phyloP scores from a whole-genome alignment of 2,113 vertebrate species.

The human region DNA sequence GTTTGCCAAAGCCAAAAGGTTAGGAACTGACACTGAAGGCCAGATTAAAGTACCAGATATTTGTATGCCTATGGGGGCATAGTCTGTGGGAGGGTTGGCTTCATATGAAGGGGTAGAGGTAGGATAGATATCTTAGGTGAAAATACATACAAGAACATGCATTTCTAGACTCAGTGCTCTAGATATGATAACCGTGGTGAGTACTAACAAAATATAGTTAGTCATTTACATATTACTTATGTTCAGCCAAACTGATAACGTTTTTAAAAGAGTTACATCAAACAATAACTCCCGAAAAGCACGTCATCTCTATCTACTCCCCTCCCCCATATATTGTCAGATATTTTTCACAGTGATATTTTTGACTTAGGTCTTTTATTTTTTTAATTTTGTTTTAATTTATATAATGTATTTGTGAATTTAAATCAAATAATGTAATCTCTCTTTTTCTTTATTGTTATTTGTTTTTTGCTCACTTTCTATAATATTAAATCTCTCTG shows the following conservation, averaged over 20 bases:
- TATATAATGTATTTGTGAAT: background rate
- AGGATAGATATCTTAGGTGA: background rate
- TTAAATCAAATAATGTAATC: background rate
- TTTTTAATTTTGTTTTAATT: background rate
- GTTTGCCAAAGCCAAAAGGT: background rate
- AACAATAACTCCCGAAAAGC: background rate
- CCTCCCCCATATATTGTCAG: background rate
- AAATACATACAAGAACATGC: background rate
- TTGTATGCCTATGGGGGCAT: background rate
- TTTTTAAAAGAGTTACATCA: background rate
- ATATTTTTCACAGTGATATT: background rate
- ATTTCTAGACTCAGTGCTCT: background rate
- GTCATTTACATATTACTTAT: background rate
- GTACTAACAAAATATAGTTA: background rate
- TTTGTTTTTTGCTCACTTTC: background rate
- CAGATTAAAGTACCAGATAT: background rate
- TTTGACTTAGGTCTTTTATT: background rate
- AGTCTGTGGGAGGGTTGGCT: background rate
- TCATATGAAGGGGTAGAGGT: background rate
- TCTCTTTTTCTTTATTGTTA: background rate
- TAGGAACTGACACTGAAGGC: background rate
- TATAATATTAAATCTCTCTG: background rate
- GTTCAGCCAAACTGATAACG: background rate
- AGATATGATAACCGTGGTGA: background rate
- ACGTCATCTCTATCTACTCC: background rate